phyloP scores from a whole-genome alignment of 2,113 vertebrate genomes.

The Triplophysa rosa region DNA sequence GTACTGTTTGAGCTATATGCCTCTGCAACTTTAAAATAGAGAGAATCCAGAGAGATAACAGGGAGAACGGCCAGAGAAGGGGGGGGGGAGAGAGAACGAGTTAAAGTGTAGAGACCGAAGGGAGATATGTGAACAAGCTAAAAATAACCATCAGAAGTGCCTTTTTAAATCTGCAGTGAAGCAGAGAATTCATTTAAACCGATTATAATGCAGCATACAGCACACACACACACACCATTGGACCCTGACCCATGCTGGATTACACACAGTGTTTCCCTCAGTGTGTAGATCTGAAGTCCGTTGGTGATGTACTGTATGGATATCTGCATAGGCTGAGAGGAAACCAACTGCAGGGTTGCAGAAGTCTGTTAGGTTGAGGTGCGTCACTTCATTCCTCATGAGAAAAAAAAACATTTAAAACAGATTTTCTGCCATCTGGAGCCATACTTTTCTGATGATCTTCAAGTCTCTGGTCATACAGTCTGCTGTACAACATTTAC shows the following conservation, averaged over 20 bases:
- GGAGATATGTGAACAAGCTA: conserved; percentile 67
- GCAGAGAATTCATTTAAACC: conserved; percentile 70
- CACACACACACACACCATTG: conserved; percentile 24
- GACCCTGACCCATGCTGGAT: not conserved
- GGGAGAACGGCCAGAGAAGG: not conserved
- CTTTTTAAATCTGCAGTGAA: conserved; percentile 70
- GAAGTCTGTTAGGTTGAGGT: too few relatives aligned
- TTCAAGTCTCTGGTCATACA: too few relatives aligned
- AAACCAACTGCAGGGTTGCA: too few relatives aligned
- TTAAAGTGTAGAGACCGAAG: conserved; percentile 27
- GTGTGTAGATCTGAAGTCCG: not conserved
- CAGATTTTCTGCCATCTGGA: too few relatives aligned
- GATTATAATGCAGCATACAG: conserved; percentile 55
- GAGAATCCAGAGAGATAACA: not conserved
- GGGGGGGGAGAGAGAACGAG: not conserved
- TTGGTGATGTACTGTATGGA: not conserved
- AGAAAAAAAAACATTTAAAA: too few relatives aligned
- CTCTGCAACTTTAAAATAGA: conserved; percentile 63
- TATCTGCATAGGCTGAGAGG: not conserved
- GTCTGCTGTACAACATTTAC: too few relatives aligned
- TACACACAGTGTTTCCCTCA: not conserved
- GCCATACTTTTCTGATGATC: too few relatives aligned
- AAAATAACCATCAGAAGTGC: conserved; percentile 74
- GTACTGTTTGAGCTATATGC: conserved; percentile 7
- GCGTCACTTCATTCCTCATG: too few relatives aligned